Conservation (phyloP, 1,140 invertebrate species). For the Drosophila equinoxialis region DNA sequence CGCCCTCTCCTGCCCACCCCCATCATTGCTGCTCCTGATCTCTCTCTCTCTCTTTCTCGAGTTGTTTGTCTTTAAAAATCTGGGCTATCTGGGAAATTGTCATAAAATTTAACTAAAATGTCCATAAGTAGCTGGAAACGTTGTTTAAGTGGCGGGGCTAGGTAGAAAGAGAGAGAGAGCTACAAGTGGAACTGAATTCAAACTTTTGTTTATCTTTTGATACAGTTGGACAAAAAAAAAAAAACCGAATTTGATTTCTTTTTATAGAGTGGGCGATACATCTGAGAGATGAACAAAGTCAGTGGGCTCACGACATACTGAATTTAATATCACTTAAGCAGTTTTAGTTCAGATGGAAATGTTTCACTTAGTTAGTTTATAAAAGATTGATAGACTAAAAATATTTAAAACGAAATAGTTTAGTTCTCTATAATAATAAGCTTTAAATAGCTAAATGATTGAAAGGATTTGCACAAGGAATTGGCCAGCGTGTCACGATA, state of each 20-base stretch:
- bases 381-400: too few relatives aligned
- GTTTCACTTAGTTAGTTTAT: too few relatives aligned
- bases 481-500: neutral
- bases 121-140: constrained; percentile 62
- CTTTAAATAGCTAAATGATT: too few relatives aligned
- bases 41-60: neutral
- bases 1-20: too few relatives aligned
- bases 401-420: too few relatives aligned
- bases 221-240: constrained; percentile 25
- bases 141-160: constrained; percentile 20
- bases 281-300: neutral
- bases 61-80: constrained; percentile 45
- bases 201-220: constrained; percentile 47
- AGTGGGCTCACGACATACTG: too few relatives aligned
- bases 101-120: constrained; percentile 80
- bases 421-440: too few relatives aligned
- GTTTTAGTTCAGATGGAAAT: too few relatives aligned
- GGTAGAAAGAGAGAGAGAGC: constrained; percentile 17
- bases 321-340: too few relatives aligned
- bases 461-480: too few relatives aligned
- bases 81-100: constrained; percentile 41
- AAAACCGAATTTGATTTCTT: constrained; percentile 5
- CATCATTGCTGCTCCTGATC: too few relatives aligned
- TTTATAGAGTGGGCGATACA: neutral
- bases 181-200: constrained; percentile 54